Percentiles rank a stretch among this genome's conserved stretches.
phyloP scores from a whole-genome alignment of 2,888 invertebrate genomes.

The Diadegma fenestrale region DNA sequence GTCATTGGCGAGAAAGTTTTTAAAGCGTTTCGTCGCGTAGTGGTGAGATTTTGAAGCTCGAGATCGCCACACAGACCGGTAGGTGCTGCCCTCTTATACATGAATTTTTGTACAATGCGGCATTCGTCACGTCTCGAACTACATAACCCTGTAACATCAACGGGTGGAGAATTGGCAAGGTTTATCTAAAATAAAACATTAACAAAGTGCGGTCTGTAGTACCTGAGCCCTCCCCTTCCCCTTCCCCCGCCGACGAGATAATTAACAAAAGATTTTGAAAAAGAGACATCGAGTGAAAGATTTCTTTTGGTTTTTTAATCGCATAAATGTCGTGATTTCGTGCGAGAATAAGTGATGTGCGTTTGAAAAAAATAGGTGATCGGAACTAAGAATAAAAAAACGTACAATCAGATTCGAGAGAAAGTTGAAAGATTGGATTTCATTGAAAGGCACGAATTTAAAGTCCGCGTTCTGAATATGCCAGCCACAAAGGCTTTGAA shows the following conservation, averaged over 20 bases:
- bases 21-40: not conserved
- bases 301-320: not conserved
- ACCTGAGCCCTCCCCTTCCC: not conserved
- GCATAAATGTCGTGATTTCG: not conserved
- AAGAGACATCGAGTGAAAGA: not conserved
- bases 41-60: not conserved
- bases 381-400: constrained; percentile 8
- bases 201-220: not conserved
- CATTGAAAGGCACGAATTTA: not conserved
- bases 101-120: not conserved
- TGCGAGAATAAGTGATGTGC: not conserved
- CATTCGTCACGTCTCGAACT: constrained; percentile 2
- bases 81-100: not conserved
- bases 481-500: constrained; percentile 86
- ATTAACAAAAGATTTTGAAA: not conserved
- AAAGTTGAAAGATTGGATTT: not conserved
- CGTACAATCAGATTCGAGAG: constrained; percentile 10
- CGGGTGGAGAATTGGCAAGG: constrained; percentile 6
- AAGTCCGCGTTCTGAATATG: constrained; percentile 71
- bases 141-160: not conserved
- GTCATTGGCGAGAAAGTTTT: too few species aligned
- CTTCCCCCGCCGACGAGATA: not conserved
- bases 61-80: not conserved
- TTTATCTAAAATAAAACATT: constrained; percentile 20
- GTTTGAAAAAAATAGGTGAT: constrained; percentile 30